These are phyloP conservation scores for Drosophila anceps DNA, from an alignment of 2,888 invertebrate genomes.

Conservation along the genomic window DNA sequence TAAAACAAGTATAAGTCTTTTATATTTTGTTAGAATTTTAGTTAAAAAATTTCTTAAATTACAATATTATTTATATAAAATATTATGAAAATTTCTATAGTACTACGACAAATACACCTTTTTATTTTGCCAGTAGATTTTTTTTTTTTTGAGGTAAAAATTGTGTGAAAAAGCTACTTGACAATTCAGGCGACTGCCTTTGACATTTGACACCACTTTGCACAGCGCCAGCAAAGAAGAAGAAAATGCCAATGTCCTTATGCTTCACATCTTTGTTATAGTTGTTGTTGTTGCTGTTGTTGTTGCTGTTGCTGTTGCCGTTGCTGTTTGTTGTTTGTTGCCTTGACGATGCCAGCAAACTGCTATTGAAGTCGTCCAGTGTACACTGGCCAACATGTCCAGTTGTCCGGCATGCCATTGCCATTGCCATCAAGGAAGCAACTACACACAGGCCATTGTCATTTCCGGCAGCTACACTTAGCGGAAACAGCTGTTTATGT, in stretches of 20 bases:
- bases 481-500: constrained; percentile 79
- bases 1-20: too few relatives aligned
- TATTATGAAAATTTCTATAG: not conserved
- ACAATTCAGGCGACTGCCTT: constrained; percentile 44
- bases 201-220: constrained; percentile 77
- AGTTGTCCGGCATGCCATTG: constrained; percentile 45
- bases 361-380: constrained; percentile 22
- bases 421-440: constrained; percentile 48
- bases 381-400: constrained; percentile 34
- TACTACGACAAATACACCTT: not conserved
- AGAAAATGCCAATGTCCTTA: constrained; percentile 47
- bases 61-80: not conserved
- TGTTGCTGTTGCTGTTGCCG: constrained; percentile 13
- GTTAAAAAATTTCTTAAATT: not conserved
- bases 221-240: constrained; percentile 20
- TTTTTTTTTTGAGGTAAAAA: constrained; percentile 6
- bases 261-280: constrained; percentile 3
- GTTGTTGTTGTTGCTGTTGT: constrained; percentile 7
- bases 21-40: too few relatives aligned
- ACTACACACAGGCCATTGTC: constrained; percentile 64
- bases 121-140: not conserved
- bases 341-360: constrained; percentile 41
- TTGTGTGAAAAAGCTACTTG: constrained; percentile 37
- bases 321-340: constrained; percentile 37
- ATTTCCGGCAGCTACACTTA: constrained; percentile 74